Base-by-base conservation (phyloP, 2,888 invertebrate genomes). In the Lysandra bellargus region DNA sequence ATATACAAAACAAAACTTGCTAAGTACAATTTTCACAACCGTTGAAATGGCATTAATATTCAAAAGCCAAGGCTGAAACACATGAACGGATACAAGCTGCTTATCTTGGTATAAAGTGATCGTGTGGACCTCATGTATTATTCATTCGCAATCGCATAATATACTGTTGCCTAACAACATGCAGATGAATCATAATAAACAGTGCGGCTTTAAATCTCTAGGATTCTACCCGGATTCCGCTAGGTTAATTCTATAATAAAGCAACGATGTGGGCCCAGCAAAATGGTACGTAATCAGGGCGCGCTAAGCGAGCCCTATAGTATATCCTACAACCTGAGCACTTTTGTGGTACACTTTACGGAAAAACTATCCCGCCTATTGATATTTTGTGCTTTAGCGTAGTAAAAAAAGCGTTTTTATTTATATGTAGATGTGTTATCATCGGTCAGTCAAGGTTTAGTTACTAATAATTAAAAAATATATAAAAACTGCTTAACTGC, bases 121-220 rank as follows among this genome's bases (percentile, higher is more conserved):
- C 88, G 84, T 84, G 84, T 85, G 85, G 84, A 85, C 83, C 90
- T 91, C 90, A 92, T 92, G 89, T 86, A 89, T 91, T 92, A 93
- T 92, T 90, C 92, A 93, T 92, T 86, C 89, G 88, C 90, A 90
- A 91, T 91, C 91, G 80, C 79, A 78, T 79, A 80, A 81, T 81
- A 81, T 79, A 81, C 75, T 80, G 79, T 80, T 77, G 49, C 80
- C 82, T 80, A 81, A 83, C 81, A 83, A 82, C 81, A 81, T 82
- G 83, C 81, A 83, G 82, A 83, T 82, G 81, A 81, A 82, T 82
- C 83, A 82, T 81, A 82, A 81, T 81, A 80, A 83, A 84, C 82
- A 84, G 81, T 69, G 83, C 80, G 81, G 80, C 80, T 80, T 80
- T 82, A 83, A 84, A 83, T 49, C 49, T 49, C 9, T 49, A 49